Base-by-base conservation (phyloP, 2,888 invertebrate genomes). In the Pantelozetes paolii region DNA sequence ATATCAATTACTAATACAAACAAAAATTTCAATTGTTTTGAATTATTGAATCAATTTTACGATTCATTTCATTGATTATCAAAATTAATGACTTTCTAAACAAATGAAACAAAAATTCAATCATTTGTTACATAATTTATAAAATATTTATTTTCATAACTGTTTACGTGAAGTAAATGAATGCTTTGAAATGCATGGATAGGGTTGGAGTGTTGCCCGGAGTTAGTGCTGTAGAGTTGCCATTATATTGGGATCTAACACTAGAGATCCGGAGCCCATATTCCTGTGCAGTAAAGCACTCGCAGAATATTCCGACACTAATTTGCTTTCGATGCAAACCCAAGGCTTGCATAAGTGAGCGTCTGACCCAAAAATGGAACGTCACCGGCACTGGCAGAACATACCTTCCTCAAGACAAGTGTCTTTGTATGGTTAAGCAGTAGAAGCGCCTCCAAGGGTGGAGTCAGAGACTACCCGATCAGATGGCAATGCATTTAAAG, bases 351-450 rank as follows among this genome's bases (percentile, higher is more conserved):
- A 50, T 54, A n/a, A 6, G 54, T 54, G 54, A 54, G 26, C 26
- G 26, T 6, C 18, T 62, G 62, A 62, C 62, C 62, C 62, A 62
- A 62, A 62, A 62, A 62, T 62, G 62, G 62, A 32, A 62, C 62
- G 62, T 62, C 62, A 62, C 62, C 54, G 3, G 36, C 62, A 62
- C 62, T 62, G n/a, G 36, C n/a, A 23, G 32, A 59, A 28, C 32
- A 36, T 32, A 11, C 36, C 18, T 62, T 62, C 18, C 9, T 11
- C 18, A 62, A 62, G 62, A 62, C 62, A 36, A 62, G 32, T 62
- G 62, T 62, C 62, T 62, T 62, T 62, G 62, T 62, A 62, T 62
- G 62, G 62, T 62, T 62, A 62, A 62, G 62, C 62, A n/a, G 32
- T 28, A 62, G 62, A 62, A 18, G 32, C 36, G 62, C 62, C 62